Evolutionary conservation across 2,113 vertebrate genomes (phyloP).

Genomic region (Callipepla californica): DNA sequence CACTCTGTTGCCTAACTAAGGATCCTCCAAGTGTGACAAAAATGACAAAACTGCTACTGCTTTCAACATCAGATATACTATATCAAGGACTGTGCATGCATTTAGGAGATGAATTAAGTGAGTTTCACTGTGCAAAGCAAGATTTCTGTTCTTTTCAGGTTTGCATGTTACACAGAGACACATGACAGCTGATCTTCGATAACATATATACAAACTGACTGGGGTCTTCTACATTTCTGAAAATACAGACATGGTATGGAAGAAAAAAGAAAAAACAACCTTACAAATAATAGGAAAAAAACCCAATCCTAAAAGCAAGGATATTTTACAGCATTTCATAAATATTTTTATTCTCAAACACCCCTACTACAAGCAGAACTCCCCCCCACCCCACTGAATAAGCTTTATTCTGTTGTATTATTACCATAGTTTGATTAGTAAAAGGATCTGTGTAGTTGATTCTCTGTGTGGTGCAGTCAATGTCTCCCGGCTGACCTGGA

Average conservation of each 20-base stretch:
- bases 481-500: conserved; percentile 81
- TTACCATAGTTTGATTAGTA: conserved; percentile 87
- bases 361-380: neutral
- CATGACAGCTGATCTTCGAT: neutral
- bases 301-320: neutral
- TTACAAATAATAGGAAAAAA: neutral
- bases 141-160: neutral
- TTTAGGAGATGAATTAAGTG: neutral
- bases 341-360: neutral
- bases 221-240: neutral
- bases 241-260: neutral
- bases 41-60: neutral
- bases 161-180: conserved; percentile 3
- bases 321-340: neutral
- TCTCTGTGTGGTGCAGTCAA: conserved; percentile 81
- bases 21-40: neutral
- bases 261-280: neutral
- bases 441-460: conserved; percentile 91
- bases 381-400: neutral
- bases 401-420: neutral
- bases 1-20: neutral
- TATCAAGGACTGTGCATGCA: neutral
- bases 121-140: neutral
- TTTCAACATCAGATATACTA: neutral
- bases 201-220: neutral